A percentile compares a stretch with the other conserved stretches of the same genome.
Conservation (phyloP, 2,797 vertebrate species). For the Scolopax rusticola region DNA sequence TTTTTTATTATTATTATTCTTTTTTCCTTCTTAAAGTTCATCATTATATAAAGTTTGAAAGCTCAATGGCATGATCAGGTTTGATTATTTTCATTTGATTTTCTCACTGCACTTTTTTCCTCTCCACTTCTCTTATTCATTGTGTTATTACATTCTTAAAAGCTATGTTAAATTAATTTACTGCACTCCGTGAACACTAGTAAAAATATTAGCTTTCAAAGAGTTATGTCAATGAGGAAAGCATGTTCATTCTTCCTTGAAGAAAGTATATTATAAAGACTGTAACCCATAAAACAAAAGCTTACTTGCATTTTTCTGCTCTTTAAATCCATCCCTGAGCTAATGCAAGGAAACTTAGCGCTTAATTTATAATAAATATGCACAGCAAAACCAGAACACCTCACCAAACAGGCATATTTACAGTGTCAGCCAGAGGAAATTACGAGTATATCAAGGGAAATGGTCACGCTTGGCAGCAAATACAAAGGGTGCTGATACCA, state of each 20-base stretch:
- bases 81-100: constrained; percentile 1
- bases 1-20: neutral
- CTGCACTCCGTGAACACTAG: neutral
- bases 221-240: constrained; percentile 27
- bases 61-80: neutral
- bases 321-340: constrained; percentile 49
- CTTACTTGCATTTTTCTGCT: constrained; percentile 30
- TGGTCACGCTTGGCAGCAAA: neutral
- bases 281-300: constrained; percentile 55
- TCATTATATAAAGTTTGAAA: neutral
- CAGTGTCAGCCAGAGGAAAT: neutral
- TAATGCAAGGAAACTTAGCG: constrained; percentile 41
- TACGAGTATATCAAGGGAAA: constrained; percentile 2
- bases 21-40: neutral
- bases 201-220: constrained; percentile 47
- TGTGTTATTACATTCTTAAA: constrained; percentile 27
- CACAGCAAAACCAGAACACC: neutral
- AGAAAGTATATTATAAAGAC: constrained; percentile 43
- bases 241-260: constrained; percentile 48
- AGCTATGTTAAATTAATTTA: constrained; percentile 65
- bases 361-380: constrained; percentile 68
- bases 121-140: constrained; percentile 9
- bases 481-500: neutral
- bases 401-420: neutral
- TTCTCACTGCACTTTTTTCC: neutral